A percentile compares a stretch with the other conserved stretches of the same genome.
Conservation (phyloP, 2,888 invertebrate species). For the Sarcophaga caerulescens region DNA sequence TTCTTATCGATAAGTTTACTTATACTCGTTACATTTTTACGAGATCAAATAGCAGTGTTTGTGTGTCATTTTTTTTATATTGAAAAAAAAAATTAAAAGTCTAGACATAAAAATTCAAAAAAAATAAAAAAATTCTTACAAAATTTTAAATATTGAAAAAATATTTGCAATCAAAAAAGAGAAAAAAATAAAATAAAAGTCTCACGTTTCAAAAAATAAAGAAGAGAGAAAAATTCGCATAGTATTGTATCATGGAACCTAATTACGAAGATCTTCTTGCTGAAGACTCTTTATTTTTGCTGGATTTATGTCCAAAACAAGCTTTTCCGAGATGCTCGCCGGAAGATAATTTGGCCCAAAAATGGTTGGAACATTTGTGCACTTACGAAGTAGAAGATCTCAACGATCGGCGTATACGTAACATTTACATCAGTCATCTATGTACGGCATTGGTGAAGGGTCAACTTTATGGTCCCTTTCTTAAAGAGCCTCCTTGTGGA, state of each 20-base stretch:
- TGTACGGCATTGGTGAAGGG: constrained; percentile 73
- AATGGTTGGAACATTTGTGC: constrained; percentile 74
- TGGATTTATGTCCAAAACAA: constrained; percentile 70
- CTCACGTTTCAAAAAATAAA: constrained; percentile 26
- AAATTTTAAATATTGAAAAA: too few relatives aligned
- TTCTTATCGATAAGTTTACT: too few relatives aligned
- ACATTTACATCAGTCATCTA: constrained; percentile 75
- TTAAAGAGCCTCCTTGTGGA: constrained; percentile 66
- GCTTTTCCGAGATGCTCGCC: constrained; percentile 68
- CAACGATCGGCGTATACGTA: constrained; percentile 73
- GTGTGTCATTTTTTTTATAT: too few relatives aligned
- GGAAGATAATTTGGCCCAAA: constrained; percentile 68
- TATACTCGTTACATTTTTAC: too few relatives aligned
- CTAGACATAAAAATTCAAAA: too few relatives aligned
- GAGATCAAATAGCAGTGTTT: too few relatives aligned
- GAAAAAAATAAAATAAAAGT: not conserved
- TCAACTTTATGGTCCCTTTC: constrained; percentile 73
- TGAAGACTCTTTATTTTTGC: constrained; percentile 73
- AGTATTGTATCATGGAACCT: constrained; percentile 52
- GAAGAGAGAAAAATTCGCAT: not conserved
- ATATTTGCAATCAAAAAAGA: not conserved
- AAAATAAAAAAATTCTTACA: too few relatives aligned
- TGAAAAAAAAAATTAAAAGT: too few relatives aligned
- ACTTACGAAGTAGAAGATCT: constrained; percentile 70
- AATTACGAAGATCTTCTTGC: constrained; percentile 66